Evolutionary conservation across 2,888 invertebrate species (phyloP).

Genomic region (Archaeoteleia sp.): DNA sequence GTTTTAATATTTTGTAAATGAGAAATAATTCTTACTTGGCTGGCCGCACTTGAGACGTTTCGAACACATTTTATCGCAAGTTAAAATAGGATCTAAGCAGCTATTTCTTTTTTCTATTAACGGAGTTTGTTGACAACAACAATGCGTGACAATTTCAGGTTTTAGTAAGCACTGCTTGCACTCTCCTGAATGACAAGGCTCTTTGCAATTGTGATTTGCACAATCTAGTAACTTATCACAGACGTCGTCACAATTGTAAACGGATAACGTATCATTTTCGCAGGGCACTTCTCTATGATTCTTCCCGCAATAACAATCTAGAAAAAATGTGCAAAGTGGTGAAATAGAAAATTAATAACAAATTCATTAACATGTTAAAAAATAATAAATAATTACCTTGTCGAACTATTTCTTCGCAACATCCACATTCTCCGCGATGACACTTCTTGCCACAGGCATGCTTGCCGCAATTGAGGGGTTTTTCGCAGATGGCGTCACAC

Average conservation of each 20-base stretch:
- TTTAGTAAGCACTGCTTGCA: slow-evolving; percentile 82
- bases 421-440: slow-evolving; percentile 86
- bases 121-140: slow-evolving; percentile 85
- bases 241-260: slow-evolving; percentile 79
- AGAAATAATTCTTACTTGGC: slow-evolving; percentile 73
- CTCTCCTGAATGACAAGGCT: slow-evolving; percentile 81
- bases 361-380: no score
- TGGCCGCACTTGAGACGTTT: slow-evolving; percentile 74
- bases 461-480: slow-evolving; percentile 83
- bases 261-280: slow-evolving; percentile 76
- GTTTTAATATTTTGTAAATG: no score
- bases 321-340: no score
- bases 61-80: slow-evolving; percentile 82
- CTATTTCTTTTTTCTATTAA: slow-evolving; percentile 78
- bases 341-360: no score
- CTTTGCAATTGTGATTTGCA: slow-evolving; percentile 82
- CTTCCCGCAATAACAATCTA: slow-evolving; percentile 82
- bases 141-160: slow-evolving; percentile 80
- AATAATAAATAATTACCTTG: slow-evolving; percentile 77
- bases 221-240: slow-evolving; percentile 81
- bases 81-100: slow-evolving; percentile 88
- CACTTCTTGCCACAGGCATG: slow-evolving; percentile 86
- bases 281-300: slow-evolving; percentile 80
- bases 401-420: slow-evolving; percentile 81
- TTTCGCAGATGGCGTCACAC: slow-evolving; percentile 85